Conservation (phyloP, 2,888 invertebrate genomes). For the Callosobruchus maculatus region DNA sequence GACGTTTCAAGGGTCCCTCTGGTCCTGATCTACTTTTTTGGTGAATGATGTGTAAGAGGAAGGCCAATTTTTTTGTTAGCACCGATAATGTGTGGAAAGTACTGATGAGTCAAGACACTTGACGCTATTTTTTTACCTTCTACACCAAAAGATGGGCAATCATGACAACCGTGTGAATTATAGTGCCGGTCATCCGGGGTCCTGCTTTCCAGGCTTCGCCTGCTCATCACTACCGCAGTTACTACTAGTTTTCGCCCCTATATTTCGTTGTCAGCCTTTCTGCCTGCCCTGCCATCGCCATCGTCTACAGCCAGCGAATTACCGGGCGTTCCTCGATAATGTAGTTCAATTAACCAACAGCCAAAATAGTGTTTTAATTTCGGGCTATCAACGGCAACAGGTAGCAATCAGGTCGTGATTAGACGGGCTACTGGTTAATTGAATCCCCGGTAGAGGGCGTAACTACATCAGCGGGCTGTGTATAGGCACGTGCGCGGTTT, state of each 20-base stretch:
- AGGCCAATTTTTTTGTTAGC: no score
- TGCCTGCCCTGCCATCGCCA: not conserved
- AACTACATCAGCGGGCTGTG: constrained; percentile 40
- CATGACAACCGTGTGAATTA: no score
- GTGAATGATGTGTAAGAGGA: no score
- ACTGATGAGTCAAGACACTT: no score
- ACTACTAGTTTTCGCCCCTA: not conserved
- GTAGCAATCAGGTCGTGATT: constrained; percentile 48
- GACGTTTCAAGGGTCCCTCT: no score
- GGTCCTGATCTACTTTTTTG: no score
- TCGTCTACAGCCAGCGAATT: not conserved
- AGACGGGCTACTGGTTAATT: constrained; percentile 48
- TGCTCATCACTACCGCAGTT: no score
- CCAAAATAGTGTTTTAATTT: constrained; percentile 43
- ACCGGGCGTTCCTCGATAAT: not conserved
- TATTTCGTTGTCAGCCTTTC: not conserved
- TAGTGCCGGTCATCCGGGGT: no score
- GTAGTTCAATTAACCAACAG: not conserved
- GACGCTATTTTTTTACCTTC: no score
- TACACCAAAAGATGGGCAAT: no score
- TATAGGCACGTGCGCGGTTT: constrained; percentile 8
- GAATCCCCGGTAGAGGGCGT: constrained; percentile 48
- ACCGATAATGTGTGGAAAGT: no score
- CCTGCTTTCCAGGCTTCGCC: no score
- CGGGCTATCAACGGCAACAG: constrained; percentile 44